Evolutionary conservation across 2,888 invertebrate species (phyloP).

Genomic region (Lepidochrysops patricia): DNA sequence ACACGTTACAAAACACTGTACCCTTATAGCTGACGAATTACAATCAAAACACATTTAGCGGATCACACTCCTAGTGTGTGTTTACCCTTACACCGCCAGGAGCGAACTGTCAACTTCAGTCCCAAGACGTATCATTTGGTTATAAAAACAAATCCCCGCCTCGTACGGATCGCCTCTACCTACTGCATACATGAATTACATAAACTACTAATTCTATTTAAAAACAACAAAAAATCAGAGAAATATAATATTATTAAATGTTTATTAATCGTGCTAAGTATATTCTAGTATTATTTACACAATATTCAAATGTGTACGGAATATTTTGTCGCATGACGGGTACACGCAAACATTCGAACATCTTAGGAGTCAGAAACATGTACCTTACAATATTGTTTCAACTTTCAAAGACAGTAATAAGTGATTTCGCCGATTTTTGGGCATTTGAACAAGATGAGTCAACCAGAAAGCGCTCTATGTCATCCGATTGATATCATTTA

Average conservation of each 20-base stretch:
- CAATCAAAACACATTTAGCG: constrained; percentile 7
- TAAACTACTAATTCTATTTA: constrained; percentile 7
- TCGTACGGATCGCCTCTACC: background rate
- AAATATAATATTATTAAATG: constrained; percentile 9
- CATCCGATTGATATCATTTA: no score
- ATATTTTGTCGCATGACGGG: background rate
- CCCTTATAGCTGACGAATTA: constrained; percentile 42
- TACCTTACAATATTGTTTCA: background rate
- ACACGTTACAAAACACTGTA: constrained; percentile 55
- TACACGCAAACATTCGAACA: background rate
- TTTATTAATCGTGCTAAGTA: constrained; percentile 3
- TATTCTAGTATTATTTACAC: constrained; percentile 3
- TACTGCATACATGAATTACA: constrained; percentile 3
- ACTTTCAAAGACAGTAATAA: background rate
- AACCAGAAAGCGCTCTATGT: no score
- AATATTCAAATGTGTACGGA: background rate
- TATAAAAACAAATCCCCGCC: background rate
- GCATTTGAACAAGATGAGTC: background rate
- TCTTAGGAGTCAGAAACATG: background rate
- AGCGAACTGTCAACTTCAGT: background rate
- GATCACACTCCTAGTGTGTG: background rate
- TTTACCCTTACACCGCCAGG: background rate
- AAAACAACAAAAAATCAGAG: constrained; percentile 7
- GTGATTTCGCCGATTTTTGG: background rate
- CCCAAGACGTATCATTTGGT: background rate